Conservation (phyloP, 1,140 invertebrate species). For the Heliconius hewitsoni region DNA sequence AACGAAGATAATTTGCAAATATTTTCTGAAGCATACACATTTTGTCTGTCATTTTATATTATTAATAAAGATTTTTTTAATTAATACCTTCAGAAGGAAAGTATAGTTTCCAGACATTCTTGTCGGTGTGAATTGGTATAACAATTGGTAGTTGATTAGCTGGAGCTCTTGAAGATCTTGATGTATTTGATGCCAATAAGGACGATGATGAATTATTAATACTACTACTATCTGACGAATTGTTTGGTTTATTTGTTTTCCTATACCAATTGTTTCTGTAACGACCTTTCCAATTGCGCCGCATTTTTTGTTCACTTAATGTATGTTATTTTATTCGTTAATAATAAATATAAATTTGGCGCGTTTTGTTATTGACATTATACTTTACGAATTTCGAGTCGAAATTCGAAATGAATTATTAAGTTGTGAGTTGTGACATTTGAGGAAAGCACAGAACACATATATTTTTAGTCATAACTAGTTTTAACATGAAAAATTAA, state of each 20-base stretch:
- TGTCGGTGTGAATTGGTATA: slow-evolving; percentile 64
- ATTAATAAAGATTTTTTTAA: background rate
- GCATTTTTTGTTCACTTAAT: slow-evolving; percentile 51
- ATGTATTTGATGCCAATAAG: slow-evolving; percentile 44
- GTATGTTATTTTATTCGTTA: background rate
- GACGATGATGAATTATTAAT: slow-evolving; percentile 52
- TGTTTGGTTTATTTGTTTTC: slow-evolving; percentile 43
- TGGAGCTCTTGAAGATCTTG: slow-evolving; percentile 60
- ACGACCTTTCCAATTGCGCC: slow-evolving; percentile 68
- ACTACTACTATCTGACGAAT: slow-evolving; percentile 49
- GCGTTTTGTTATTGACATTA: background rate
- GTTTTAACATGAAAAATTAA: too few species aligned
- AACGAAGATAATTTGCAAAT: slow-evolving; percentile 38
- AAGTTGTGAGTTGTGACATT: background rate
- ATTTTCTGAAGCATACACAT: background rate
- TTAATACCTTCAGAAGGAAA: slow-evolving; percentile 85
- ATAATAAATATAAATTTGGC: background rate
- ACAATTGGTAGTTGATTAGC: slow-evolving; percentile 66
- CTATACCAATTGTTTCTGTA: slow-evolving; percentile 63
- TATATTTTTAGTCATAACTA: too few species aligned
- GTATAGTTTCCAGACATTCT: slow-evolving; percentile 86
- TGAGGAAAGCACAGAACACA: background rate
- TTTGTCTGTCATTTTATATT: background rate
- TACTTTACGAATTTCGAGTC: too few species aligned
- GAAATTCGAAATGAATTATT: background rate